These are phyloP conservation scores for Paracanthobrama guichenoti DNA, from an alignment of 2,113 vertebrate genomes.

Conservation along the genomic window DNA sequence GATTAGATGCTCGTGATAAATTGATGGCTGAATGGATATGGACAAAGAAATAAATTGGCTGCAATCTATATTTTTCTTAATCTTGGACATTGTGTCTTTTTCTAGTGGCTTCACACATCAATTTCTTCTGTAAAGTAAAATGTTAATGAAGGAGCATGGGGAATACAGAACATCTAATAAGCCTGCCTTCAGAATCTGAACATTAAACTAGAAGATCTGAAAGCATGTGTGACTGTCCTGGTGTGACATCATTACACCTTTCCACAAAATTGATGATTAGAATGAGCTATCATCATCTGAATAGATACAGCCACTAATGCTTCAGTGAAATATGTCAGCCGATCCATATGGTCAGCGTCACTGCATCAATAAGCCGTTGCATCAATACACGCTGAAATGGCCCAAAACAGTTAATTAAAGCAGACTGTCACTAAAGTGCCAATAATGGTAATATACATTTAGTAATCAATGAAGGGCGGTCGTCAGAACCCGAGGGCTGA, in stretches of 20 bases:
- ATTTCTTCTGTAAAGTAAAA: background rate
- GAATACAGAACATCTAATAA: slow-evolving; percentile 38
- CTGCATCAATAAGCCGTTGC: slow-evolving; percentile 35
- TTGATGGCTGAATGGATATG: slow-evolving; percentile 6
- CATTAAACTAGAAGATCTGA: slow-evolving; percentile 38
- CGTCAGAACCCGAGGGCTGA: slow-evolving; percentile 22
- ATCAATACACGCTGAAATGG: slow-evolving; percentile 38
- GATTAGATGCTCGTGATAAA: background rate
- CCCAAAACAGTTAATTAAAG: slow-evolving; percentile 53
- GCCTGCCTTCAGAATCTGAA: slow-evolving; percentile 24
- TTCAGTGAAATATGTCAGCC: slow-evolving; percentile 38
- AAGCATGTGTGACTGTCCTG: slow-evolving; percentile 44
- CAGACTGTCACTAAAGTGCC: slow-evolving; percentile 44
- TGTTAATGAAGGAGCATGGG: slow-evolving; percentile 23
- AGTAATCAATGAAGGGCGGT: slow-evolving; percentile 38
- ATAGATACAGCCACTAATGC: slow-evolving; percentile 40
- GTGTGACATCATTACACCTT: slow-evolving; percentile 49
- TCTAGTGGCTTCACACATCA: background rate
- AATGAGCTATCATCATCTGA: slow-evolving; percentile 48
- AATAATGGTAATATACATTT: slow-evolving; percentile 50
- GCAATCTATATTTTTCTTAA: slow-evolving; percentile 19
- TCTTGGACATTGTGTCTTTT: background rate
- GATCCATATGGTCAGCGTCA: slow-evolving; percentile 36
- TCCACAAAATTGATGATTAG: slow-evolving; percentile 48
- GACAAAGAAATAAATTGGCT: slow-evolving; percentile 2